Evolutionary conservation across 2,113 vertebrate species (phyloP), one percentile per base, ranked within the genome.

Genomic region (Salminus brasiliensis): DNA sequence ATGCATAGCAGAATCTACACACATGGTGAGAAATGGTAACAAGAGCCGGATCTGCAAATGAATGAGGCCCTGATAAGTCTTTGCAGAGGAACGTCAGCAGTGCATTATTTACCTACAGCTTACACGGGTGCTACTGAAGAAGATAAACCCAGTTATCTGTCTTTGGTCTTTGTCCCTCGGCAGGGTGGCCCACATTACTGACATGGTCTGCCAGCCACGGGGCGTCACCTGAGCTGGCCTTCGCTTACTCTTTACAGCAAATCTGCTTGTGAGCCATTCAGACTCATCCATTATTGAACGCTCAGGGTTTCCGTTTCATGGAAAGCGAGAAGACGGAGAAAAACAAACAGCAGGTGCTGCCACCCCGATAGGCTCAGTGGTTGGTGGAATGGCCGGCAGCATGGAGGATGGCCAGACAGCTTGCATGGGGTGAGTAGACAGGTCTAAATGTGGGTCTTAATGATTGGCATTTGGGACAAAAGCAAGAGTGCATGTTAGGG

Each of bases 241-340:
- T 82, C 85, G 74, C 84, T 85, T 85, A 83, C 82, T 86, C 89
- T 92, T 91, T 90, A 93, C 89, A 92, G 89, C 81, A 86, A 85
- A 86, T 88, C 88, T 90, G 86, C 91, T 92, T 91, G 92, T 91
- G 92, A 91, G 85, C 92, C 78, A 93, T 94, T 93, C 91, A 88
- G 87, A 89, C 85, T 62, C 92, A 93, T 94, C n/a, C 91, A 94
- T 91, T 93, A 94, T 93, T 93, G 57, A 94, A 85, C 45, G 77
- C 49, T 79, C 83, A 82, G 86, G 91, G 92, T 91, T 94, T 93
- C 90, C 86, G 86, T 93, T 92, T 91, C 90, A 82, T 80, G 81
- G 67, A 69, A 72, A 84, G 73, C 69, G 75, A 73, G 63, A 78
- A 36, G 67, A 72, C n/a, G 7, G 45, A 47, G 53, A 83, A 83